Evolutionary conservation across 1,140 invertebrate species (phyloP), one percentile per base, ranked within the genome.

Genomic region (Cotesia glomerata): DNA sequence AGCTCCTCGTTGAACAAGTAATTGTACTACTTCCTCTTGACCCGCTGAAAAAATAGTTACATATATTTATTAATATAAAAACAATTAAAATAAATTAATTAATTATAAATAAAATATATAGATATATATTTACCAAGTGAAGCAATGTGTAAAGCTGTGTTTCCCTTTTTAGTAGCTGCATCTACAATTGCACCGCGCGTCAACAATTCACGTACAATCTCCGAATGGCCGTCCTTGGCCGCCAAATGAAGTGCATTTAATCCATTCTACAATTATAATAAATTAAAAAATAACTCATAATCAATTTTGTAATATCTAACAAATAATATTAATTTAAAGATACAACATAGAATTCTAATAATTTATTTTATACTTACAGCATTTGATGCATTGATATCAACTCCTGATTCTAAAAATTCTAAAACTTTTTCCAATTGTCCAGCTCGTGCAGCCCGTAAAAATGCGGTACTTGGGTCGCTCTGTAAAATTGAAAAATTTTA

Each of bases 101-200:
- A 51, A 18, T 51, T 66, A 26, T 18, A 11, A 5, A 61, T 32
- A 66, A 45, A 66, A 5, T 32, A 9, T 5, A 56, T 56, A 2
- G 3, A 63, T 13, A 71, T 8, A 56, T 51, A 81, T 82, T 88
- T 84, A 92, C 92, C 95, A 76, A 99, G 91, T 75, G 97, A 98
- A 82, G 98, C 98, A 87, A 99, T 99, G 88, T 99, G 98, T 58
- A 99, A 89, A n/a, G 98, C 96, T 75, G 98, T 99, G 86, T 99
- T 98, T 88, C 97, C 98, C 91, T 99, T 99, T 91, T 98, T 99
- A n/a, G 98, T 99, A 26, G 97, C 95, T 56, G 97, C 95, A 88
- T 99, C 97, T 8, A 99, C 97, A 74, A 92, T 92, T 32, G 97
- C 97, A 59, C 96, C 95, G 77, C 97, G 90, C 77, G 92, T 93